Conservation (phyloP, 1,140 invertebrate genomes). For the Aphelenchoides avenae region DNA sequence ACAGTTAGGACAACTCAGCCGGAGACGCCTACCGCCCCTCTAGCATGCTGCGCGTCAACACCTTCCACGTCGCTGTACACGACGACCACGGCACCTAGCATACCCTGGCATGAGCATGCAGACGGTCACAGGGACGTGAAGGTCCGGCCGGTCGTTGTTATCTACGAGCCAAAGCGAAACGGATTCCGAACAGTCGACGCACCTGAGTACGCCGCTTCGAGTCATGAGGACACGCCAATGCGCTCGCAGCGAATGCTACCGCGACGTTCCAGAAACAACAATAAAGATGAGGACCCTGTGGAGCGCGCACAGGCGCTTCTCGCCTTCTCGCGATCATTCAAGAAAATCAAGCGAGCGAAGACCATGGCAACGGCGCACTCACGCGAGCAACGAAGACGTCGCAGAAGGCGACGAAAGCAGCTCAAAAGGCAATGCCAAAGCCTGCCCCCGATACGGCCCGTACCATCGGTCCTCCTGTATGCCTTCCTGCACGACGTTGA, state of each 20-base stretch:
- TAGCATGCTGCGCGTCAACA: too few species aligned
- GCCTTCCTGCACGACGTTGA: constrained; percentile 31
- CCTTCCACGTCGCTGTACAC: too few species aligned
- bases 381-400: neutral
- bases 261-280: too few species aligned
- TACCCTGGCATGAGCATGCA: too few species aligned
- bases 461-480: constrained; percentile 19
- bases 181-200: constrained; percentile 13
- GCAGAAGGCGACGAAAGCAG: constrained; percentile 15
- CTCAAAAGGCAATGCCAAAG: constrained; percentile 11
- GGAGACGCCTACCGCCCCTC: too few species aligned
- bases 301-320: constrained; percentile 43
- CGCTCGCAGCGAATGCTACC: too few species aligned
- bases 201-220: too few species aligned
- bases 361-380: constrained; percentile 19
- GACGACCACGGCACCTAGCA: too few species aligned
- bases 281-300: constrained; percentile 3
- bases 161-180: constrained; percentile 20
- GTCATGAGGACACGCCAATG: too few species aligned
- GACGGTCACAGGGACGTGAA: constrained; percentile 27
- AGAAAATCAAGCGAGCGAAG: constrained; percentile 50
- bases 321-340: constrained; percentile 55
- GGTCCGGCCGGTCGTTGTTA: constrained; percentile 24
- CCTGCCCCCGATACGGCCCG: constrained; percentile 9
- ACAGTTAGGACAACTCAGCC: too few species aligned